These are phyloP conservation scores for Hemicrepidius hirtus DNA, from an alignment of 2,888 invertebrate species.

Conservation along the genomic window DNA sequence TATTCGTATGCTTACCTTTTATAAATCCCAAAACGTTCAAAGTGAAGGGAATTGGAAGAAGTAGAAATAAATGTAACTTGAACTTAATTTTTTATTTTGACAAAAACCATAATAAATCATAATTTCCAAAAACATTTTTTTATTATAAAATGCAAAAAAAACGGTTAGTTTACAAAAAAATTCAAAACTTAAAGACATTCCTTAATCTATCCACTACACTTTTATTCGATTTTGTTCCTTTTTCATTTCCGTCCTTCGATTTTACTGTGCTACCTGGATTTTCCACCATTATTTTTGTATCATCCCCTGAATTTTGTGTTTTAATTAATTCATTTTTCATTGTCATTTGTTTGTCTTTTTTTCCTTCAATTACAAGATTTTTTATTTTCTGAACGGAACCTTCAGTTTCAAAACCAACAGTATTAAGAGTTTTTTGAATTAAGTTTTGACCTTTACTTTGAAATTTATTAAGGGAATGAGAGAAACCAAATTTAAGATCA, in stretches of 20 bases:
- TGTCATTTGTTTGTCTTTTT: not conserved
- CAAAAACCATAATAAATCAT: too few species aligned
- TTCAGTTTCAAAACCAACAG: too few species aligned
- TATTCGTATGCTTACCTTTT: too few species aligned
- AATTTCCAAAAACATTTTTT: too few species aligned
- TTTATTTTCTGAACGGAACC: too few species aligned
- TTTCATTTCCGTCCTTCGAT: not conserved
- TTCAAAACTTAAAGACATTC: slow-evolving; percentile 6
- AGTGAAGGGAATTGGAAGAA: too few species aligned
- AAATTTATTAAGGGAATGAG: not conserved
- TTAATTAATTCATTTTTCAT: not conserved
- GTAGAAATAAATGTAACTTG: too few species aligned
- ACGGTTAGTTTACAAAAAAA: too few species aligned
- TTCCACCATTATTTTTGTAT: not conserved
- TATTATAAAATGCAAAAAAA: too few species aligned
- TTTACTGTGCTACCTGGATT: not conserved
- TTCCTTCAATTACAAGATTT: not conserved
- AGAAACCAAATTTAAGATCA: slow-evolving; percentile 72
- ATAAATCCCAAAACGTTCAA: too few species aligned
- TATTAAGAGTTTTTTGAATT: too few species aligned
- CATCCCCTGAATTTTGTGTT: not conserved
- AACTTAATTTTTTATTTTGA: too few species aligned
- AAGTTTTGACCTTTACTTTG: not conserved
- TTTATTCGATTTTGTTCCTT: not conserved
- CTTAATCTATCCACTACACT: not conserved